Evolutionary conservation across 2,888 invertebrate species (phyloP), one percentile per base, ranked within the genome.

Genomic region (Neoascia interrupta): DNA sequence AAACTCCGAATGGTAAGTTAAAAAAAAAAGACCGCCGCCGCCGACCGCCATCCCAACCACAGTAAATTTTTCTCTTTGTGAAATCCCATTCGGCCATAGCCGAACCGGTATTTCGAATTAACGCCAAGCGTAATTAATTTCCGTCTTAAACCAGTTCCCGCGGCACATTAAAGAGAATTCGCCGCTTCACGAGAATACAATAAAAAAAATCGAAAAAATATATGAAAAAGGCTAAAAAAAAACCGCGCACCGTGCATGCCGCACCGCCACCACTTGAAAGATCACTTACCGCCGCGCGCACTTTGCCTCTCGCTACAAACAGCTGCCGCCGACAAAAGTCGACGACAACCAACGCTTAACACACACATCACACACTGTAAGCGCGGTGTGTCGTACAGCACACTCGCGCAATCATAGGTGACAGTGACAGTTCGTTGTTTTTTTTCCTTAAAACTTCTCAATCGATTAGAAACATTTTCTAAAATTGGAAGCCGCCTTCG

Each of bases 51-150:
- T 74, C 36, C 53, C n/a, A 68, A 68, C 53, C 61, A 49, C 56
- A 70, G 43, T 49, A 53, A 37, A 18, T 58, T 36, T 60, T 53
- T 47, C 15, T 31, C 23, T 37, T 36, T n/a, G 10, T n/a, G n/a
- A n/a, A n/a, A 60, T 36, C 43, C 36, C 69, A 64, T 70, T 64
- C 49, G 36, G 53, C 53, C 53, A 66, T 56, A 31, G 8, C 31
- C 31, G 37, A 70, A 75, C 70, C 70, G 80, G 74, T 81, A 81
- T 75, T 72, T 73, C 73, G 72, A 72, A 81, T 82, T 82, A 82
- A 81, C 82, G 81, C 80, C 76, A 81, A 68, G 58, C 70, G 81
- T 82, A 82, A 82, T 82, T 82, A 82, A 82, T 82, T 82, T 82
- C 81, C 81, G 82, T 73, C 73, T 79, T 79, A 79, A 79, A 79